phyloP scores from a whole-genome alignment of 2,888 invertebrate species.

The Drosophila nigritarsus region DNA sequence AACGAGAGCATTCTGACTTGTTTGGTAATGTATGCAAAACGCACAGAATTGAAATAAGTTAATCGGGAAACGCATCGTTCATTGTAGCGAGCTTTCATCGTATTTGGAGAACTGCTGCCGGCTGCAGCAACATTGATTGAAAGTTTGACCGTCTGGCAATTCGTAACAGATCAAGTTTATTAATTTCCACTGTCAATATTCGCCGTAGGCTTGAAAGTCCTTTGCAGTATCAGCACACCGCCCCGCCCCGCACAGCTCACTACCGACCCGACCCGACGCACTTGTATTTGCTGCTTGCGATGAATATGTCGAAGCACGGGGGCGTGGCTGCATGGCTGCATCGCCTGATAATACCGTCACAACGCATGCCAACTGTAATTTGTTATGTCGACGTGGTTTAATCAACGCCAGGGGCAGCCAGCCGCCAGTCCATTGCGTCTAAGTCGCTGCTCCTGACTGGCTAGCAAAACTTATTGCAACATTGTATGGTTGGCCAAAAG shows the following conservation, averaged over 20 bases:
- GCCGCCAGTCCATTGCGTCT: conserved; percentile 26
- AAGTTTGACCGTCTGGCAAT: conserved; percentile 59
- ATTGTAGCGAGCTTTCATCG: background rate
- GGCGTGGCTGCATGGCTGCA: conserved; percentile 17
- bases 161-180: conserved; percentile 80
- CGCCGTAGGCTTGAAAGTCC: conserved; percentile 55
- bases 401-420: conserved; percentile 66
- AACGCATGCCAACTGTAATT: conserved; percentile 74
- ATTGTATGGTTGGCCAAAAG: conserved; percentile 60
- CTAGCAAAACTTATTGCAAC: conserved; percentile 74
- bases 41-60: too few relatives aligned
- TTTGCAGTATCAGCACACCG: conserved; percentile 27
- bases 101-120: conserved; percentile 25
- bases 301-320: conserved; percentile 60
- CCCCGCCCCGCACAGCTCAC: background rate
- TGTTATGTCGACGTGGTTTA: conserved; percentile 79
- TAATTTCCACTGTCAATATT: conserved; percentile 76
- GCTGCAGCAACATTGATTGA: conserved; percentile 34
- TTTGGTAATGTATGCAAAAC: background rate
- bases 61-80: background rate
- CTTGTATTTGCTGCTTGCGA: conserved; percentile 72
- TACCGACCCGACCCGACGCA: conserved; percentile 12
- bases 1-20: background rate
- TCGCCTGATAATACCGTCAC: conserved; percentile 76
- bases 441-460: conserved; percentile 34